Conservation (phyloP, 1,140 invertebrate genomes). For the Callitettix versicolor region DNA sequence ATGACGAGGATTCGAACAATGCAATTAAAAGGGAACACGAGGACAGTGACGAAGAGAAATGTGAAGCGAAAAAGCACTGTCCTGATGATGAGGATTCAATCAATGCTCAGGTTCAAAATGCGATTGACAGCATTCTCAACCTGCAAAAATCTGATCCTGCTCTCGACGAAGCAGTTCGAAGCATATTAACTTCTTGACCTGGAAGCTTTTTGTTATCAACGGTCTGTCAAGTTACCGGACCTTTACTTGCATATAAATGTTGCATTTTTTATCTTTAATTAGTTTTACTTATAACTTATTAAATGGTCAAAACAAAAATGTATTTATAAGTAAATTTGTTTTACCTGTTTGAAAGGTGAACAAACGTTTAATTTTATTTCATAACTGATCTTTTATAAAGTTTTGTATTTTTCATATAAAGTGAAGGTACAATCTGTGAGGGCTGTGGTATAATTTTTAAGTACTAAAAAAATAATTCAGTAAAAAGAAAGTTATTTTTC, state of each 20-base stretch:
- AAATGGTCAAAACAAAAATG: not conserved
- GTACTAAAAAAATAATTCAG: too few relatives aligned
- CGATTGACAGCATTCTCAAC: conserved; percentile 66
- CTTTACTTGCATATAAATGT: not conserved
- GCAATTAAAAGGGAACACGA: conserved; percentile 36
- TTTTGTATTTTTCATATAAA: too few relatives aligned
- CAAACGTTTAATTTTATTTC: too few relatives aligned
- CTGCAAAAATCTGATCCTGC: conserved; percentile 42
- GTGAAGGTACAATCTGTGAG: too few relatives aligned
- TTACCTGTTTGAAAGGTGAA: not conserved
- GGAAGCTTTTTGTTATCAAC: not conserved
- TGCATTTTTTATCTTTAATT: not conserved
- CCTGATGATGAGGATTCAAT: conserved; percentile 41
- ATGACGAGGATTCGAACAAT: conserved; percentile 35
- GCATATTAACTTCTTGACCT: conserved; percentile 29
- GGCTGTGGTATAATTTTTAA: too few relatives aligned
- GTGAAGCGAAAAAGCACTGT: conserved; percentile 31
- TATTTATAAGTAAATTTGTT: not conserved
- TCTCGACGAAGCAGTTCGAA: conserved; percentile 44
- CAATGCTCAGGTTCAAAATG: conserved; percentile 63
- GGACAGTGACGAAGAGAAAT: conserved; percentile 32
- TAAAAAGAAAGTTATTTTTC: too few relatives aligned
- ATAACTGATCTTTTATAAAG: too few relatives aligned
- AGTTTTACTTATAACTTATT: not conserved
- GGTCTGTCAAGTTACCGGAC: not conserved